These are phyloP conservation scores for Platyscapa corneri DNA, from an alignment of 1,140 invertebrate genomes.

Conservation along the genomic window DNA sequence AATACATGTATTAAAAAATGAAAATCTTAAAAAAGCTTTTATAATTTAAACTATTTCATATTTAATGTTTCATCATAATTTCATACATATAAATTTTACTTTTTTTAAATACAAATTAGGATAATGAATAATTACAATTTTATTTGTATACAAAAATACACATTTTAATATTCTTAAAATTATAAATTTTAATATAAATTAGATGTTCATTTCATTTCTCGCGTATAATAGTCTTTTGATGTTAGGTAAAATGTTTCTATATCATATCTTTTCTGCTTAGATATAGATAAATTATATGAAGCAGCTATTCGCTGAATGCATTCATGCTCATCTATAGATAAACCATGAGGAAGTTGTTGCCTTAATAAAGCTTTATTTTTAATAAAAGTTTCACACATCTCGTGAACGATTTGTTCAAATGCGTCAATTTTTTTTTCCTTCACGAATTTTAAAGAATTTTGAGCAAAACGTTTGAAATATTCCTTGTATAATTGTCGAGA, in stretches of 20 bases:
- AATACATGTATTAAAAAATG: too few species aligned
- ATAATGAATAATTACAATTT: not conserved
- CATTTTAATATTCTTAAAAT: not conserved
- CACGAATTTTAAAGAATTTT: constrained; percentile 45
- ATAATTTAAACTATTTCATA: too few species aligned
- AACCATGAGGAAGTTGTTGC: constrained; percentile 36
- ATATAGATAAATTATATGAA: constrained; percentile 20
- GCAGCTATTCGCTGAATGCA: constrained; percentile 42
- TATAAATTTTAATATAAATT: not conserved
- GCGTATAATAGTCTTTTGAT: constrained; percentile 28
- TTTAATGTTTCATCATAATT: too few species aligned
- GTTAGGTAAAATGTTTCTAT: constrained; percentile 25
- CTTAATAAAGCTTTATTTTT: constrained; percentile 30
- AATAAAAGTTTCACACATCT: constrained; percentile 38
- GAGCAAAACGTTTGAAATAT: constrained; percentile 38
- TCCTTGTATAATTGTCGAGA: constrained; percentile 26
- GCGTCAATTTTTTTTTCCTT: not conserved
- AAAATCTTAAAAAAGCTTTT: too few species aligned
- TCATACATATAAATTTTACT: too few species aligned
- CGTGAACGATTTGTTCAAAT: constrained; percentile 38
- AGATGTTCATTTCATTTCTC: constrained; percentile 21
- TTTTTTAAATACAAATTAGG: too few species aligned
- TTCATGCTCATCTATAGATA: constrained; percentile 36
- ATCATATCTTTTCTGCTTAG: constrained; percentile 13
- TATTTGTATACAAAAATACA: not conserved